These are phyloP conservation scores for Lethenteron camtschaticum DNA, from an alignment of 2,113 vertebrate genomes.

Conservation along the genomic window DNA sequence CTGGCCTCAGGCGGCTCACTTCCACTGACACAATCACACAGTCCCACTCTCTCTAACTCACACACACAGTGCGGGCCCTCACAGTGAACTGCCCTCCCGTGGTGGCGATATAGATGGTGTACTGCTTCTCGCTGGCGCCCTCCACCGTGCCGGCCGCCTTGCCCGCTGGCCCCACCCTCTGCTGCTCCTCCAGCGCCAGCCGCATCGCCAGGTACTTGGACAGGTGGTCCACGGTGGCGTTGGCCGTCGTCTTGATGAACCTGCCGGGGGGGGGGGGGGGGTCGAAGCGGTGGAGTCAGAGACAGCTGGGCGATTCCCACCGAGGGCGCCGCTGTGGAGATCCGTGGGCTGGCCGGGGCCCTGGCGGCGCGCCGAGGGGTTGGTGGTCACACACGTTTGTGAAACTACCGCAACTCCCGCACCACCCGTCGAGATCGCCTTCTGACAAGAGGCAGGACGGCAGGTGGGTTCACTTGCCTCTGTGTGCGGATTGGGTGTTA, in stretches of 20 bases:
- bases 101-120: slow-evolving; percentile 94
- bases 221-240: slow-evolving; percentile 59
- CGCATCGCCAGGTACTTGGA: slow-evolving; percentile 63
- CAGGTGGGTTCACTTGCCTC: too few relatives aligned
- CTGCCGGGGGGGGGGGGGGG: slow-evolving; percentile 15
- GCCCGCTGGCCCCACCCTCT: slow-evolving; percentile 14
- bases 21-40: too few relatives aligned
- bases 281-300: not conserved
- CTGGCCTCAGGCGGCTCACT: too few relatives aligned
- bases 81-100: slow-evolving; percentile 89
- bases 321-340: not conserved
- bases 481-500: too few relatives aligned
- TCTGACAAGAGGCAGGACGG: too few relatives aligned
- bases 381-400: too few relatives aligned
- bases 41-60: too few relatives aligned
- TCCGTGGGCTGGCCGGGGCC: not conserved
- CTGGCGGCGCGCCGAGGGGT: too few relatives aligned
- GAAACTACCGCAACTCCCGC: too few relatives aligned
- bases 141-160: slow-evolving; percentile 32
- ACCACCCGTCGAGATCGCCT: too few relatives aligned
- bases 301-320: too few relatives aligned
- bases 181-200: slow-evolving; percentile 43
- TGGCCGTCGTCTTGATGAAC: slow-evolving; percentile 58
- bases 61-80: slow-evolving; percentile 17
- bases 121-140: slow-evolving; percentile 90